Evolutionary conservation across 2,113 vertebrate genomes (phyloP).

Genomic region (Ascaphus truei): DNA sequence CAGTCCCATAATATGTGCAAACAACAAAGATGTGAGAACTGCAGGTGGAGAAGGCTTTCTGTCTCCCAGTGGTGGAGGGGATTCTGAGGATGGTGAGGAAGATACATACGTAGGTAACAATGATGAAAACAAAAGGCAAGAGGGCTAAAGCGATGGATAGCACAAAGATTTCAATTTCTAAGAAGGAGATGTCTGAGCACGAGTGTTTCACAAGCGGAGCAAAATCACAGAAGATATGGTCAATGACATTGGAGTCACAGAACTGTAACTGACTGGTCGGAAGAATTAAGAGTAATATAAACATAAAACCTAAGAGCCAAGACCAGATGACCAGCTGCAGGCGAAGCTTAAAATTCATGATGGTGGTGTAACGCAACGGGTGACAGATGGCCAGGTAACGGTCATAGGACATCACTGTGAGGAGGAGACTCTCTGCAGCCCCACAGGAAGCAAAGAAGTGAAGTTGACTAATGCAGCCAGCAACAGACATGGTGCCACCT

Average conservation of each 20-base stretch:
- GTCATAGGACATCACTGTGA: conserved; percentile 42
- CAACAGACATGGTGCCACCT: conserved; percentile 10
- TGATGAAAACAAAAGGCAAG: conserved; percentile 19
- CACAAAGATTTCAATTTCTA: conserved; percentile 1
- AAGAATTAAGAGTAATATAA: conserved; percentile 38
- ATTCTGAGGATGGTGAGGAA: not conserved
- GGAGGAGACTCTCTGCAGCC: conserved; percentile 39
- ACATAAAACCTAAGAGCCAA: conserved; percentile 39
- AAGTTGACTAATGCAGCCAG: conserved; percentile 39
- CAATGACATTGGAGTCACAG: conserved; percentile 42
- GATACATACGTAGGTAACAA: conserved; percentile 1
- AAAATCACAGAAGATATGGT: conserved; percentile 48
- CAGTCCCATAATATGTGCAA: conserved; percentile 1
- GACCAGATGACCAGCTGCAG: conserved; percentile 12
- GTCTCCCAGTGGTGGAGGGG: not conserved
- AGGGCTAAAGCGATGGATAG: not conserved
- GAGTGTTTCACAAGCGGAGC: conserved; percentile 35
- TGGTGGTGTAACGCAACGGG: conserved; percentile 23
- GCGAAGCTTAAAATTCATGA: conserved; percentile 30
- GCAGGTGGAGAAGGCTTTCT: conserved; percentile 22
- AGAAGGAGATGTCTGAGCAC: not conserved
- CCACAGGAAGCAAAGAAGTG: conserved; percentile 39
- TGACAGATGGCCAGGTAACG: conserved; percentile 26
- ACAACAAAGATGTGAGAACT: conserved; percentile 16
- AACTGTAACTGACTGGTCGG: conserved; percentile 37